phyloP scores from a whole-genome alignment of 2,888 invertebrate genomes.

The Caprella mutica region DNA sequence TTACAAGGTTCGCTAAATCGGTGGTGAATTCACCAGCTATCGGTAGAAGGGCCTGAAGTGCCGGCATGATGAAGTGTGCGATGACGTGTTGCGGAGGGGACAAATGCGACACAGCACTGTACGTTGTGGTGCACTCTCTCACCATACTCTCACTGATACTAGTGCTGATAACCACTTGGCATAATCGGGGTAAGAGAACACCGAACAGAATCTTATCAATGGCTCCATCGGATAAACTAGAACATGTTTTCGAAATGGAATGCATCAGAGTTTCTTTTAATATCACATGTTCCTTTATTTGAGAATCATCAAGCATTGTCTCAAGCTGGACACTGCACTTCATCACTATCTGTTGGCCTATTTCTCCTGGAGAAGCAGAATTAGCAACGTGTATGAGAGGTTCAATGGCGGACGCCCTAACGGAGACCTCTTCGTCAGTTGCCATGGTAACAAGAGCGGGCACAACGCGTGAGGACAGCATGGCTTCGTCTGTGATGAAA shows the following conservation, averaged over 20 bases:
- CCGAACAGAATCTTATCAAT: too few relatives aligned
- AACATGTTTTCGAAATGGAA: too few relatives aligned
- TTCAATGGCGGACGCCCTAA: conserved; percentile 52
- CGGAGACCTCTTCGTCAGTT: conserved; percentile 55
- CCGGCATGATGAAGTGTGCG: conserved; percentile 23
- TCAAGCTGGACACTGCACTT: conserved; percentile 23
- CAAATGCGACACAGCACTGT: too few relatives aligned
- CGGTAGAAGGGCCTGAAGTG: too few relatives aligned
- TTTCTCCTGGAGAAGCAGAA: neutral
- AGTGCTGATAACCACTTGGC: too few relatives aligned
- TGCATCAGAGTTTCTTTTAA: too few relatives aligned
- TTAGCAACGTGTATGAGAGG: conserved; percentile 50
- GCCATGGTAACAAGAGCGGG: conserved; percentile 60
- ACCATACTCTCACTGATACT: too few relatives aligned
- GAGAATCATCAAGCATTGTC: conserved; percentile 16
- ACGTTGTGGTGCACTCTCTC: too few relatives aligned
- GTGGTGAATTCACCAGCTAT: too few relatives aligned
- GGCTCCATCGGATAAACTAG: too few relatives aligned
- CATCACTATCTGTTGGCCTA: conserved; percentile 18
- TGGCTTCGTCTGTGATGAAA: conserved; percentile 47
- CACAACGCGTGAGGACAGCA: conserved; percentile 50
- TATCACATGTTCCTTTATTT: conserved; percentile 9
- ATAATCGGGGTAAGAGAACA: too few relatives aligned
- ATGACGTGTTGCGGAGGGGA: conserved; percentile 24
- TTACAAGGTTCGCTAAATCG: too few relatives aligned